Percentiles rank a stretch among this genome's conserved stretches.
phyloP scores from a whole-genome alignment of 2,113 vertebrate species.

The Chaetodon auriga region DNA sequence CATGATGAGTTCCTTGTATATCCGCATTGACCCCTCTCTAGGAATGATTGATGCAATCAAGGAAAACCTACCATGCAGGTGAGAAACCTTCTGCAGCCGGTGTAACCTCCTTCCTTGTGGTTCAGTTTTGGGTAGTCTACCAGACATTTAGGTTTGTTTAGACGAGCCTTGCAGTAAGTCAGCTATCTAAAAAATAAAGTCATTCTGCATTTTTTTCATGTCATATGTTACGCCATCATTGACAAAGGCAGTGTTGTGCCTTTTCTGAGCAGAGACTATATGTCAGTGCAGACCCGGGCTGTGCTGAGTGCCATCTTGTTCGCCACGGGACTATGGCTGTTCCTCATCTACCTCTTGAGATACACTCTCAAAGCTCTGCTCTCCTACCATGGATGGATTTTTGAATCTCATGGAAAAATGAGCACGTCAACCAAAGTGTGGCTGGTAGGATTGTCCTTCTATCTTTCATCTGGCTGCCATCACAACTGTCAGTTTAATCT shows the following conservation, averaged over 20 bases:
- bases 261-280: constrained; percentile 74
- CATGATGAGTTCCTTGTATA: constrained; percentile 91
- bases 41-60: constrained; percentile 89
- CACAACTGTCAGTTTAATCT: neutral
- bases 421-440: constrained; percentile 89
- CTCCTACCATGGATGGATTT: constrained; percentile 96
- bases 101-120: neutral
- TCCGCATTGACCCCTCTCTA: constrained; percentile 88
- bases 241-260: constrained; percentile 31
- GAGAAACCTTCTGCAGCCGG: constrained; percentile 48
- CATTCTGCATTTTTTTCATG: neutral
- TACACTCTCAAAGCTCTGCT: constrained; percentile 90
- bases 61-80: constrained; percentile 87
- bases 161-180: neutral
- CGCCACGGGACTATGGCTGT: constrained; percentile 91
- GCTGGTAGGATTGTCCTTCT: constrained; percentile 83
- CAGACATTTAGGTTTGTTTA: neutral
- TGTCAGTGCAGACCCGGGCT: constrained; percentile 80
- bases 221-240: neutral
- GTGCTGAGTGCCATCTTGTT: constrained; percentile 88
- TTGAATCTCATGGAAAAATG: constrained; percentile 91
- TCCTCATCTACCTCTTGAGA: constrained; percentile 89
- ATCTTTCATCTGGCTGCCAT: neutral
- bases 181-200: neutral
- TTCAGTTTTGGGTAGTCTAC: neutral